Conservation (phyloP, 2,797 vertebrate species). For the Gallinago solitaria region DNA sequence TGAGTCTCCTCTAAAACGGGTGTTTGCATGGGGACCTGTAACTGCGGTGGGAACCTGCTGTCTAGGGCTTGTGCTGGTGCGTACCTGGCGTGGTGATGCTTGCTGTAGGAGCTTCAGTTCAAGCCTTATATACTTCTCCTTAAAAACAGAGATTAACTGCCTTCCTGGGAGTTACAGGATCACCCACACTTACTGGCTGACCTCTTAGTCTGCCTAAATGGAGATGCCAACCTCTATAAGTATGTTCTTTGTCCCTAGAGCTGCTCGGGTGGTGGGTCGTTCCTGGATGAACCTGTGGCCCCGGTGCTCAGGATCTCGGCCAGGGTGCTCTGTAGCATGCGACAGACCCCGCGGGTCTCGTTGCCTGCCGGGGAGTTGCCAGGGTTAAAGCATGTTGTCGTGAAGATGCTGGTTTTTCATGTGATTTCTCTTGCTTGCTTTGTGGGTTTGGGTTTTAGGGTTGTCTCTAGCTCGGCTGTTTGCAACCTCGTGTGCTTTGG, state of each 20-base stretch:
- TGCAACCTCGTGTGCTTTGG: background rate
- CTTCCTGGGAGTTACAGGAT: background rate
- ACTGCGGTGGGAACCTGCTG: background rate
- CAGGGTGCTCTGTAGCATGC: background rate
- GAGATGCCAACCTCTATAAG: background rate
- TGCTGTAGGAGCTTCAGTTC: background rate
- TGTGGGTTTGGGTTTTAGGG: background rate
- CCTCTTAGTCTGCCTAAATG: background rate
- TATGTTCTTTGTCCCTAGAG: background rate
- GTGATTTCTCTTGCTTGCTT: background rate
- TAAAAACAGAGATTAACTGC: background rate
- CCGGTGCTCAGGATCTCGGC: background rate
- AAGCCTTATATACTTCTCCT: background rate
- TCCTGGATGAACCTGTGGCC: background rate
- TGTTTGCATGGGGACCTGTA: background rate
- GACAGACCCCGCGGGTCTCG: fast-evolving
- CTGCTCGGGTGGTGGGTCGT: background rate
- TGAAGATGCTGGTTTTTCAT: background rate
- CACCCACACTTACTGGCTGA: background rate
- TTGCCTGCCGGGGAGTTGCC: fast-evolving
- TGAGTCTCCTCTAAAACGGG: background rate
- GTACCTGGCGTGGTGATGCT: background rate
- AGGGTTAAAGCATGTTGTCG: background rate
- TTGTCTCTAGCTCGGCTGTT: background rate
- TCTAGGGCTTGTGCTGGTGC: background rate